A percentile compares a stretch with the other conserved stretches of the same genome.
phyloP scores from a whole-genome alignment of 2,797 vertebrate species.

The Xenopus petersii region DNA sequence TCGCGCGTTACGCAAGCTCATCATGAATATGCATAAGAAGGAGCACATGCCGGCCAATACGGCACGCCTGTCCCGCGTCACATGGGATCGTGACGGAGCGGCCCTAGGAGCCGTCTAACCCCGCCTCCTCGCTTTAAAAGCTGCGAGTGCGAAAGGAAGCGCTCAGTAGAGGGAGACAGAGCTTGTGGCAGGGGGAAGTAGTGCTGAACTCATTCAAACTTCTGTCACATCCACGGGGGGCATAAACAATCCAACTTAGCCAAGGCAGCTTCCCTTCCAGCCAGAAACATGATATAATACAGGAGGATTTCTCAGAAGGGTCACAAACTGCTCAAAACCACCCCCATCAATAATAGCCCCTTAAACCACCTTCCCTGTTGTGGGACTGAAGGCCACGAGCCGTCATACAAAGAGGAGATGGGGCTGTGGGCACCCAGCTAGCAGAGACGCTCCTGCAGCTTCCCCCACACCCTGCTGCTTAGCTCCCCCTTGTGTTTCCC shows the following conservation, averaged over 20 bases:
- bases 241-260: conserved; percentile 40
- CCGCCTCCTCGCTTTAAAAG: conserved; percentile 75
- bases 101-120: conserved; percentile 60
- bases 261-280: conserved; percentile 58
- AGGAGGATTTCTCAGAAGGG: conserved; percentile 39
- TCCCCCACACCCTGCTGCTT: conserved; percentile 48
- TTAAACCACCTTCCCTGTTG: conserved; percentile 56
- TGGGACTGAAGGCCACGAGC: conserved; percentile 54
- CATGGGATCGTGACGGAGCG: conserved; percentile 61
- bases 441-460: conserved; percentile 44
- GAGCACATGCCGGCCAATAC: conserved; percentile 58
- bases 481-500: conserved; percentile 30
- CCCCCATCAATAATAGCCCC: conserved; percentile 22
- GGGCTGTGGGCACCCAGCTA: conserved; percentile 17
- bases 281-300: conserved; percentile 59
- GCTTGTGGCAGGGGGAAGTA: conserved; percentile 54
- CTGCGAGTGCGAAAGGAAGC: conserved; percentile 71
- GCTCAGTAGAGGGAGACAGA: conserved; percentile 86
- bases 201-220: conserved; percentile 79
- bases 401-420: conserved; percentile 52
- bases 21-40: conserved; percentile 80
- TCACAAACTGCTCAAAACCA: neutral
- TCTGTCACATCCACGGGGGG: conserved; percentile 72
- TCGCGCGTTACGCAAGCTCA: conserved; percentile 22
- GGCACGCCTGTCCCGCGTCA: conserved; percentile 44